Evolutionary conservation across 1,140 invertebrate genomes (phyloP).

Genomic region (Drosophila kikkawai): DNA sequence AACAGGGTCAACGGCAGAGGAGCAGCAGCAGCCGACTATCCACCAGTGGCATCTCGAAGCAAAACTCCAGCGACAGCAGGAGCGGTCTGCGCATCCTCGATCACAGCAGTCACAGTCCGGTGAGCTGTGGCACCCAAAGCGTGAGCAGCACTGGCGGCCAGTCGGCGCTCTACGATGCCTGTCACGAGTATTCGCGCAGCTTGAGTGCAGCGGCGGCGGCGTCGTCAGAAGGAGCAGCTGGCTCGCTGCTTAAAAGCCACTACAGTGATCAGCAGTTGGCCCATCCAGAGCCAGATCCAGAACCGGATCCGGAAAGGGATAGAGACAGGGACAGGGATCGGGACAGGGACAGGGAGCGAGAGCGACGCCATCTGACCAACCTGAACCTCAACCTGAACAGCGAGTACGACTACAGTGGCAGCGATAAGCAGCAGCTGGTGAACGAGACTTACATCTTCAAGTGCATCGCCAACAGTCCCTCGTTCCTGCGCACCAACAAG

Average conservation of each 20-base stretch:
- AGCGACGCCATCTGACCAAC: conserved; percentile 66
- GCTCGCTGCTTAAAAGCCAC: conserved; percentile 72
- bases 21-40: conserved; percentile 71
- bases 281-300: conserved; percentile 52
- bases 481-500: conserved; percentile 83
- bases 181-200: conserved; percentile 75
- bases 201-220: conserved; percentile 72
- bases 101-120: conserved; percentile 67
- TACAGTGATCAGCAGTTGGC: conserved; percentile 69
- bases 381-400: conserved; percentile 74
- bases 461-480: conserved; percentile 84
- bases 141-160: conserved; percentile 69
- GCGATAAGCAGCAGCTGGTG: conserved; percentile 80
- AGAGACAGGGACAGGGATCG: conserved; percentile 15
- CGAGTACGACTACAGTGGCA: conserved; percentile 74
- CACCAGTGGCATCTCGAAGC: conserved; percentile 77
- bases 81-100: conserved; percentile 55
- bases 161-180: conserved; percentile 75
- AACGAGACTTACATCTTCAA: conserved; percentile 84
- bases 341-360: conserved; percentile 50
- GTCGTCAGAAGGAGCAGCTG: conserved; percentile 34
- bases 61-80: conserved; percentile 74
- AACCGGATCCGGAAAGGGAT: conserved; percentile 36
- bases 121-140: conserved; percentile 72
- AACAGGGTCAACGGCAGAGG: conserved; percentile 45